Conservation (phyloP, 2,888 invertebrate species). For the Temnothorax unifasciatus region DNA sequence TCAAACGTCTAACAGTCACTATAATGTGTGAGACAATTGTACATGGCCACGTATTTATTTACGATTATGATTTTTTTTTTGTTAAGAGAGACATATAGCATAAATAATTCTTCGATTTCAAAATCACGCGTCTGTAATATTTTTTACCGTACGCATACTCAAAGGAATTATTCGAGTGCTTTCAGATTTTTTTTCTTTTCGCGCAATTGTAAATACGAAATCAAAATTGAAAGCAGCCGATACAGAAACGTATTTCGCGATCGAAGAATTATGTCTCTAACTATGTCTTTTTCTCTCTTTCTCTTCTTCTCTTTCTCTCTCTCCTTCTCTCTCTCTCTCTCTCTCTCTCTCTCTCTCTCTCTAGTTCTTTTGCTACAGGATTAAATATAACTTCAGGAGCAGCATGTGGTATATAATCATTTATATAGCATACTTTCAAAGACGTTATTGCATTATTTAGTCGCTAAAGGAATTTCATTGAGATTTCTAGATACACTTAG, state of each 20-base stretch:
- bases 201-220: not conserved
- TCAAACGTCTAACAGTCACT: constrained; percentile 20
- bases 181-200: not conserved
- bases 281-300: constrained; percentile 60
- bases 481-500: constrained; percentile 64
- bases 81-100: constrained; percentile 11
- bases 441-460: constrained; percentile 75
- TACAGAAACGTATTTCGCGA: constrained; percentile 16
- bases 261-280: constrained; percentile 57
- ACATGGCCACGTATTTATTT: constrained; percentile 29
- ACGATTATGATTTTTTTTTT: constrained; percentile 19
- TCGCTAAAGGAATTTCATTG: constrained; percentile 65
- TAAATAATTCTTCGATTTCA: constrained; percentile 42
- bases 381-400: constrained; percentile 68
- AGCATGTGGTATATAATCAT: constrained; percentile 62
- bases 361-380: constrained; percentile 50
- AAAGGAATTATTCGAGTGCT: constrained; percentile 7
- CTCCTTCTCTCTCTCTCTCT: not conserved
- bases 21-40: constrained; percentile 12
- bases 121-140: constrained; percentile 22
- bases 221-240: not conserved
- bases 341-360: not conserved
- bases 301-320: constrained; percentile 53
- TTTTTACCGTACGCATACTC: not conserved
- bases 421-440: constrained; percentile 74